A percentile compares a stretch with the other conserved stretches of the same genome.
Evolutionary conservation across 1,140 invertebrate genomes (phyloP).

Genomic region (Periplaneta americana): DNA sequence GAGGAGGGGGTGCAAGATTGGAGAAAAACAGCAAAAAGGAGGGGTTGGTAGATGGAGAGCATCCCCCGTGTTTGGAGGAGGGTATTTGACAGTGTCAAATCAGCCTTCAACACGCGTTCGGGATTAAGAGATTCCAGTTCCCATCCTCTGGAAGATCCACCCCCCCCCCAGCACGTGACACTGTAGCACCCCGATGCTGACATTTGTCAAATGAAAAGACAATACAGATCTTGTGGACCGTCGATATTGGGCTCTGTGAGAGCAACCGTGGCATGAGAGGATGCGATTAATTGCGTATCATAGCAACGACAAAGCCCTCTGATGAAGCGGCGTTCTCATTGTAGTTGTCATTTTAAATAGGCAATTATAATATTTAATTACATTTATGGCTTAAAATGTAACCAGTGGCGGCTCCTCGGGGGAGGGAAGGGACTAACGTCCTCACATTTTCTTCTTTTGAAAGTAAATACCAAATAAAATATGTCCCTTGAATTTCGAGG

Average conservation of each 20-base stretch:
- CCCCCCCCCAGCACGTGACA: background rate
- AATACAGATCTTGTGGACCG: background rate
- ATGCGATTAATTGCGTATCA: background rate
- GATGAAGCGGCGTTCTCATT: too few relatives aligned
- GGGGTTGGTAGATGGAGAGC: background rate
- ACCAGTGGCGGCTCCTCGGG: too few relatives aligned
- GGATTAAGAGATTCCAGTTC: slow-evolving; percentile 1
- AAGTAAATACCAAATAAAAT: too few relatives aligned
- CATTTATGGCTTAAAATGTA: too few relatives aligned
- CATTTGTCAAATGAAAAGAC: slow-evolving; percentile 14
- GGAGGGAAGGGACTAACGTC: too few relatives aligned
- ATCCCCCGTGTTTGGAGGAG: background rate
- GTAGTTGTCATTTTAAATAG: too few relatives aligned
- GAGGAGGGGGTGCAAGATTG: background rate
- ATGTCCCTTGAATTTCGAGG: too few relatives aligned
- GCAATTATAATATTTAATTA: too few relatives aligned
- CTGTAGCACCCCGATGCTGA: background rate
- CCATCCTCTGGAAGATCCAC: background rate
- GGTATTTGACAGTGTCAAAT: slow-evolving; percentile 3
- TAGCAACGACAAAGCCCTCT: too few relatives aligned
- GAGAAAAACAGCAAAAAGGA: background rate
- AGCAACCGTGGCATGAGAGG: background rate
- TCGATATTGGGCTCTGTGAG: background rate
- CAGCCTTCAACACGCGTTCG: slow-evolving; percentile 12
- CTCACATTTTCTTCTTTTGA: too few relatives aligned